A percentile compares a stretch with the other conserved stretches of the same genome.
These are phyloP conservation scores for Ardeotis arabs DNA, from an alignment of 2,113 vertebrate species.

Conservation along the genomic window DNA sequence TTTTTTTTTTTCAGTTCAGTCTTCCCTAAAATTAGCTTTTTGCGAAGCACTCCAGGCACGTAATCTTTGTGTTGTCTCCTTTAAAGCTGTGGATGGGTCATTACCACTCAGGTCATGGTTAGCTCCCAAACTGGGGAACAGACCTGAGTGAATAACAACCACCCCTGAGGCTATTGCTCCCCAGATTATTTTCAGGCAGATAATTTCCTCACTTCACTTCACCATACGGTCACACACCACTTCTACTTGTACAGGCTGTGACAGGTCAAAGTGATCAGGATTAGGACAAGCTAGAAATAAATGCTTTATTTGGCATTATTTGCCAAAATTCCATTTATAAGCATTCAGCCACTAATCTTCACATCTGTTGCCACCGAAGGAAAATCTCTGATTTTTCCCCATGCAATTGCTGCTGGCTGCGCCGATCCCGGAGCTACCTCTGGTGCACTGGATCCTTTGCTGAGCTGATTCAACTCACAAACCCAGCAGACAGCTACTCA, in stretches of 20 bases:
- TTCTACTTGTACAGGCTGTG: neutral
- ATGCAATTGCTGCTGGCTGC: neutral
- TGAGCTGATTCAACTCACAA: neutral
- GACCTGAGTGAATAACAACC: neutral
- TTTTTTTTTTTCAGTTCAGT: neutral
- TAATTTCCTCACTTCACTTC: neutral
- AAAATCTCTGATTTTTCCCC: neutral
- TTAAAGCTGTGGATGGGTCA: neutral
- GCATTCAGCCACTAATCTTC: neutral
- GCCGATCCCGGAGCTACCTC: neutral
- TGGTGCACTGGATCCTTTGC: neutral
- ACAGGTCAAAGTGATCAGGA: neutral
- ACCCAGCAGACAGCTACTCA: neutral
- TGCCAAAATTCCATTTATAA: neutral
- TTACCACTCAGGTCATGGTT: neutral
- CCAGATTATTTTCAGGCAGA: neutral
- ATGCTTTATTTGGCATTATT: neutral
- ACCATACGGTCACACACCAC: neutral
- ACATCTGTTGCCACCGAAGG: fast-evolving
- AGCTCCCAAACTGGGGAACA: neutral
- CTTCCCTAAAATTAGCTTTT: neutral
- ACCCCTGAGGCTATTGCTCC: neutral
- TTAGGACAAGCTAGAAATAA: neutral
- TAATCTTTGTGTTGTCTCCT: neutral
- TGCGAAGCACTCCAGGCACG: neutral